Evolutionary conservation across 2,888 invertebrate species (phyloP).

Genomic region (Microctonus hyperodae): DNA sequence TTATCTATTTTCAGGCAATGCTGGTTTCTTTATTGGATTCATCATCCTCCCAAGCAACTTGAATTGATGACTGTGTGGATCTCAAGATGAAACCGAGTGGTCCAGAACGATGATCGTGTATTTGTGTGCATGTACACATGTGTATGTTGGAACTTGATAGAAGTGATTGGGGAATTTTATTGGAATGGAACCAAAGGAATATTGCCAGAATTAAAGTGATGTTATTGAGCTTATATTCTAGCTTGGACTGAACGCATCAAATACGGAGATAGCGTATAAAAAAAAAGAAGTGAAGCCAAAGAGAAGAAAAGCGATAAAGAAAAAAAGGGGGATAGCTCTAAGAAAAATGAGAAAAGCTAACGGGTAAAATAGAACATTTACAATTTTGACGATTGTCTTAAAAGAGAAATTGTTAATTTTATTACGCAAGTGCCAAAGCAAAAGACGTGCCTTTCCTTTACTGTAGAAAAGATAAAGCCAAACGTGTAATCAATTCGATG

Average conservation of each 20-base stretch:
- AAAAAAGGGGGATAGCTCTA: constrained; percentile 32
- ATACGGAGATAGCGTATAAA: background rate
- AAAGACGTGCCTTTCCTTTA: constrained; percentile 17
- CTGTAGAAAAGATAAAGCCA: background rate
- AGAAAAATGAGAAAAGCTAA: constrained; percentile 41
- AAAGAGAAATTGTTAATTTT: background rate
- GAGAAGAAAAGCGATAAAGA: background rate
- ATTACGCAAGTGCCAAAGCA: constrained; percentile 25
- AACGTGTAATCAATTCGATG: background rate
- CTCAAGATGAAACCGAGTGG: background rate
- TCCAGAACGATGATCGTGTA: background rate
- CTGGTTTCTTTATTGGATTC: constrained; percentile 11
- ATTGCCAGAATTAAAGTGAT: constrained; percentile 25
- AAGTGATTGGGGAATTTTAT: constrained; percentile 25
- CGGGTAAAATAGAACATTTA: constrained; percentile 35
- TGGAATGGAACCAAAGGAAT: constrained; percentile 41
- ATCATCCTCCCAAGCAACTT: constrained; percentile 5
- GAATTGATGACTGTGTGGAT: constrained; percentile 13
- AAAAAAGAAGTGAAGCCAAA: background rate
- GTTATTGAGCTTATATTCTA: background rate
- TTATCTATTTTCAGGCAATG: constrained; percentile 10
- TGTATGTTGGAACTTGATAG: constrained; percentile 5
- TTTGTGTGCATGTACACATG: background rate
- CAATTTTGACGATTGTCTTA: background rate
- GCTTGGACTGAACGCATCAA: background rate